Evolutionary conservation across 2,888 invertebrate genomes (phyloP).

Genomic region (Acanthococcus lagerstroemiae): DNA sequence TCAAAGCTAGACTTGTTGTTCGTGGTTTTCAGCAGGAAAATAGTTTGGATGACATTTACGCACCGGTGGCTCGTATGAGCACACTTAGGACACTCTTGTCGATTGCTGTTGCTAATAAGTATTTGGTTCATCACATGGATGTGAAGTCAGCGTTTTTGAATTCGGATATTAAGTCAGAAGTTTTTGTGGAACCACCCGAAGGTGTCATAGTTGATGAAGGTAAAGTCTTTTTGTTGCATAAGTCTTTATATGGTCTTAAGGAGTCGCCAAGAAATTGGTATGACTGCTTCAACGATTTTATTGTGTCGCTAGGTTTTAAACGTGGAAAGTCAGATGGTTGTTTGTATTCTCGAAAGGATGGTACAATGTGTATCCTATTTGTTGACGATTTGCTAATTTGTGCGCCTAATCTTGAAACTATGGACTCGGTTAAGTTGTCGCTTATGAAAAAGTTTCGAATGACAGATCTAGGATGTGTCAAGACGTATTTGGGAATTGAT

Average conservation of each 20-base stretch:
- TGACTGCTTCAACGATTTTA: background rate
- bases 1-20: too few species aligned
- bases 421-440: background rate
- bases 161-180: slow-evolving; percentile 37
- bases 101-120: slow-evolving; percentile 35
- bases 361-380: too few species aligned
- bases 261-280: slow-evolving; percentile 32
- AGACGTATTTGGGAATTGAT: background rate
- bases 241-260: slow-evolving; percentile 31
- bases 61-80: slow-evolving; percentile 36
- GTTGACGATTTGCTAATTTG: slow-evolving; percentile 26
- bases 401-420: background rate
- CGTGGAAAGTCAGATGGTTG: slow-evolving; percentile 3
- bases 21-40: slow-evolving; percentile 34
- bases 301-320: slow-evolving; percentile 29
- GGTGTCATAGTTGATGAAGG: slow-evolving; percentile 9
- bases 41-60: slow-evolving; percentile 34
- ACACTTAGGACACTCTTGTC: slow-evolving; percentile 37
- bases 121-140: slow-evolving; percentile 38
- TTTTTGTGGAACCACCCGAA: slow-evolving; percentile 36
- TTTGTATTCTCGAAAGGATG: background rate
- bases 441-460: background rate
- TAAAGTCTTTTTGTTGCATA: slow-evolving; percentile 31
- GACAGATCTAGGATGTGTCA: slow-evolving; percentile 1
- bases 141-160: slow-evolving; percentile 38